Evolutionary conservation across 1,140 invertebrate species (phyloP), one percentile per base, ranked within the genome.

Genomic region (Dolichoris vasculosae): DNA sequence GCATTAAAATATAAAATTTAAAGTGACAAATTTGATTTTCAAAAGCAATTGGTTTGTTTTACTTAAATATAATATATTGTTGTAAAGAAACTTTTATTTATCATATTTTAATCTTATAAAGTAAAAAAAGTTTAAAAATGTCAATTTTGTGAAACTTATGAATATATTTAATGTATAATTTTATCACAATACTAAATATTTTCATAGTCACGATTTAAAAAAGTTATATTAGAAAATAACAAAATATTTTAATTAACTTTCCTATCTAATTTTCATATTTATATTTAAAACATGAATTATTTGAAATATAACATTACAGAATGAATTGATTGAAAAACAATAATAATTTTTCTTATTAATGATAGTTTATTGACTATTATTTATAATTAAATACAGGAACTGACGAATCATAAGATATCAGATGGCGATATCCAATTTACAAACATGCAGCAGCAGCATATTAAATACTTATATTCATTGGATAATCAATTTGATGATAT

Each of bases 391-490:
- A 59, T 78, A 23, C 3, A 85, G 82, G 85, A 77, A 38, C 46
- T 81, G n/a, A 77, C 69, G 13, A 86, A 86, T 30, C 73, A 38
- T 30, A 91, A 91, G 84, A 87, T 89, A 32, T 90, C 90, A 32
- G 91, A 93, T 63, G 91, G 93, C 55, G 90, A 91, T n/a, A 93
- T 86, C 55, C 86, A 87, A 20, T 7, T 51, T 15, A 3, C 30
- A 11, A n/a, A 64, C 32, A 86, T 85, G 75, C 85, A 76, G 35
- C 80, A 91, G 83, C 86, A 91, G 2, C 90, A 90, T 77, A 90
- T 86, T 43, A 88, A 63, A 77, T 88, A 87, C 82, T 89, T 88
- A 11, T 88, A 87, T 87, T 82, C 88, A 26, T 80, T 87, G n/a
- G 89, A 90, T 15, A 89, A 90, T 40, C 89, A 88, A 46, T 86